Evolutionary conservation across 2,113 vertebrate genomes (phyloP).

Genomic region (Petroica traversi): DNA sequence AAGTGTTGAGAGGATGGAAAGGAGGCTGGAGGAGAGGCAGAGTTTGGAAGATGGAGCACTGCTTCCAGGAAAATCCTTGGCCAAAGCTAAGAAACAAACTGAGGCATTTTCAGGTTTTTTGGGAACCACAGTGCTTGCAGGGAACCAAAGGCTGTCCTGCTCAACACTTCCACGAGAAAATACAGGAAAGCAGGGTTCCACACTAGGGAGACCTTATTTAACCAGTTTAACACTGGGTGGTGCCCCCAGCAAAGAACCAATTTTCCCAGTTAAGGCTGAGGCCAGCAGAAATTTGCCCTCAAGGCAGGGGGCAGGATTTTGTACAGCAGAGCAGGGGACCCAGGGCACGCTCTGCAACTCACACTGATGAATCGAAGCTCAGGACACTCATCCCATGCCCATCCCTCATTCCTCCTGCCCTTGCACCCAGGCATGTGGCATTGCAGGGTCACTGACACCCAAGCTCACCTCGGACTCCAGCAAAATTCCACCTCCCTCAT

Average conservation of each 20-base stretch:
- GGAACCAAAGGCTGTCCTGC: background rate
- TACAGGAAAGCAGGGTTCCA: background rate
- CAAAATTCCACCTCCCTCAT: background rate
- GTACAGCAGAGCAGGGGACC: fast-evolving
- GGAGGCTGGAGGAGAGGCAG: background rate
- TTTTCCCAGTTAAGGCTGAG: background rate
- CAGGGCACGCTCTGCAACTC: fast-evolving
- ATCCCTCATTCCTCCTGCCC: background rate
- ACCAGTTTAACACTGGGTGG: background rate
- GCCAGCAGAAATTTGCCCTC: background rate
- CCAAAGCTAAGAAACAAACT: background rate
- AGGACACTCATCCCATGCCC: fast-evolving
- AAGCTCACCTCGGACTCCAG: background rate
- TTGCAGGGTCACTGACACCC: background rate
- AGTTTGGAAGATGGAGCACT: background rate
- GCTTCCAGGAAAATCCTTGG: background rate
- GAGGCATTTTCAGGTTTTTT: background rate
- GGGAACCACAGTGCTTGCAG: background rate
- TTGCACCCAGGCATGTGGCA: fast-evolving
- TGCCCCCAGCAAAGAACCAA: background rate
- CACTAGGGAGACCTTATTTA: fast-evolving
- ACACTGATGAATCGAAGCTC: background rate
- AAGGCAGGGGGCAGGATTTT: background rate
- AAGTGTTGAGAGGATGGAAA: background rate
- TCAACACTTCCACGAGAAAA: background rate